Conservation (phyloP, 2,113 vertebrate species). For the Laticauda laticaudata region DNA sequence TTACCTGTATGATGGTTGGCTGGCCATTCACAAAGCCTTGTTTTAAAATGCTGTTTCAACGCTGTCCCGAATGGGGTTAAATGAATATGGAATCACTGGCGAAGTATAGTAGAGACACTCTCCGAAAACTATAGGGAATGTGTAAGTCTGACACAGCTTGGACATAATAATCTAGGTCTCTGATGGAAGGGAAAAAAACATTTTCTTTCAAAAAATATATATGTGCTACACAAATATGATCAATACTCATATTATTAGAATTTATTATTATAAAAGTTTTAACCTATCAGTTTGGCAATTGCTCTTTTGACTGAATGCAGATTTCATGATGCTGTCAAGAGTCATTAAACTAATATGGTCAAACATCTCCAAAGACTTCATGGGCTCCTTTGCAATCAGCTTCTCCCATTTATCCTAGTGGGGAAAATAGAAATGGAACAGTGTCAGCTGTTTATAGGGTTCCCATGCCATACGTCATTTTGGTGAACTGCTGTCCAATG, state of each 20-base stretch:
- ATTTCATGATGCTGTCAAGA: conserved; percentile 81
- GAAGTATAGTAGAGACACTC: conserved; percentile 65
- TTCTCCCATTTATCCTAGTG: conserved; percentile 79
- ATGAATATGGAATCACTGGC: conserved; percentile 72
- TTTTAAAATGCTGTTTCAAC: conserved; percentile 46
- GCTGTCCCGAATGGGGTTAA: conserved; percentile 76
- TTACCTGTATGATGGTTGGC: conserved; percentile 74
- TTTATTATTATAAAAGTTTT: not conserved
- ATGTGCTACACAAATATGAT: not conserved
- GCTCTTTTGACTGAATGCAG: conserved; percentile 76
- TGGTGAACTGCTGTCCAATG: not conserved
- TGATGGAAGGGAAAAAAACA: conserved; percentile 39
- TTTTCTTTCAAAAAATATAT: not conserved
- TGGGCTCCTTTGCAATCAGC: conserved; percentile 50
- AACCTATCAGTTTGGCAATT: conserved; percentile 74
- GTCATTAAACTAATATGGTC: conserved; percentile 80
- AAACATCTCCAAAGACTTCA: conserved; percentile 73
- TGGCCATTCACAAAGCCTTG: conserved; percentile 67
- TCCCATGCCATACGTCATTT: not conserved
- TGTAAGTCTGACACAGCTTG: conserved; percentile 78
- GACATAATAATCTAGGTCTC: conserved; percentile 69
- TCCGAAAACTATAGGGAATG: conserved; percentile 56
- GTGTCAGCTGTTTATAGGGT: not conserved
- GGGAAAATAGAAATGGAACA: not conserved
- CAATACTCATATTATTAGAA: not conserved